phyloP scores from a whole-genome alignment of 2,797 vertebrate genomes.

The Aulostomus chinensis region DNA sequence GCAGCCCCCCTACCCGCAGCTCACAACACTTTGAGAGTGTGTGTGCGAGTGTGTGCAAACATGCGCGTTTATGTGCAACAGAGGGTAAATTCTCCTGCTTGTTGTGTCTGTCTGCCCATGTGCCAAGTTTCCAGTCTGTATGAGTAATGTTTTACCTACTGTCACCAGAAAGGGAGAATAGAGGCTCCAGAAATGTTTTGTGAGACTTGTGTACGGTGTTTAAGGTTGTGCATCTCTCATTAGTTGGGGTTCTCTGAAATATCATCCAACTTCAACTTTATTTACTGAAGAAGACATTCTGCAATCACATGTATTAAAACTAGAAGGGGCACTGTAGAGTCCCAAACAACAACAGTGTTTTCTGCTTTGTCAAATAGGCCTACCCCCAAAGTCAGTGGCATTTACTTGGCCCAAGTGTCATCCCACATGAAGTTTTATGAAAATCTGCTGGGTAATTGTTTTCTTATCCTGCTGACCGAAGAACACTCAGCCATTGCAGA shows the following conservation, averaged over 20 bases:
- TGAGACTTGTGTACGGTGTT: background rate
- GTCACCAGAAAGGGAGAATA: conserved; percentile 6
- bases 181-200: conserved; percentile 9
- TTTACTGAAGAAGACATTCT: background rate
- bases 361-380: no score
- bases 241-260: conserved; percentile 1
- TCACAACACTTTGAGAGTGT: conserved; percentile 39
- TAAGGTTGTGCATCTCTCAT: conserved; percentile 7
- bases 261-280: background rate
- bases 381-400: no score
- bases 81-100: conserved; percentile 30
- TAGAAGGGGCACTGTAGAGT: no score
- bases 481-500: no score
- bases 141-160: conserved; percentile 2
- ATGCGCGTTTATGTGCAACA: conserved; percentile 16
- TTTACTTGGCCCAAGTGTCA: no score
- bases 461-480: no score
- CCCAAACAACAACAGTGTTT: no score
- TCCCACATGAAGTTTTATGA: no score
- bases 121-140: conserved; percentile 11
- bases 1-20: conserved; percentile 20
- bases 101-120: conserved; percentile 13
- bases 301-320: conserved; percentile 1
- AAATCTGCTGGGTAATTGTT: no score
- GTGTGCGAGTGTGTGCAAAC: conserved; percentile 10